These are phyloP conservation scores for Rousettus madagascariensis DNA, from an alignment of 2,797 vertebrate genomes.

Conservation along the genomic window DNA sequence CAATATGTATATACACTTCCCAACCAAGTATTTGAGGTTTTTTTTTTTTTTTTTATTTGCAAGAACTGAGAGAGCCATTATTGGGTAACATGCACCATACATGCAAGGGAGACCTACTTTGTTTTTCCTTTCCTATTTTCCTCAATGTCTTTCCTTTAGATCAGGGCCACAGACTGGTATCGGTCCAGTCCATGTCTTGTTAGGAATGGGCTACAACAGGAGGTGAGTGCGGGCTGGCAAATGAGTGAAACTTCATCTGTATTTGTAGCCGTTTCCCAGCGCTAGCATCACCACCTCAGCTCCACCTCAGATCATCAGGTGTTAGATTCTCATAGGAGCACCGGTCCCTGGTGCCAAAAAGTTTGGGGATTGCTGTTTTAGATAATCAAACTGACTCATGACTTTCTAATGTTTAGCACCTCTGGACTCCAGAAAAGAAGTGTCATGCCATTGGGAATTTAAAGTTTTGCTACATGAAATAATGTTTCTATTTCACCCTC, in stretches of 20 bases:
- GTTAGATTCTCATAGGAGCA: too few relatives aligned
- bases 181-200: too few relatives aligned
- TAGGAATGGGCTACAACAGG: too few relatives aligned
- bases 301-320: too few relatives aligned
- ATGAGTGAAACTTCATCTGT: too few relatives aligned
- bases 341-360: too few relatives aligned
- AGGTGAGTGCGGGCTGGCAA: too few relatives aligned
- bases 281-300: too few relatives aligned
- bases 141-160: background rate
- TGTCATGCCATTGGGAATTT: background rate
- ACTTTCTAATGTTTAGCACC: background rate
- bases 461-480: background rate
- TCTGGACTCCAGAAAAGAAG: background rate
- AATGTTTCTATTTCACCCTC: background rate
- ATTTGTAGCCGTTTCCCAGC: too few relatives aligned
- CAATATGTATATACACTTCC: rapidly evolving
- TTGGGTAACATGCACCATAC: background rate
- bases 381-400: background rate
- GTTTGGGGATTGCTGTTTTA: background rate
- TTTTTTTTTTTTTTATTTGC: background rate
- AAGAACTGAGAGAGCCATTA: background rate
- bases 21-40: background rate
- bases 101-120: background rate
- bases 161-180: too few relatives aligned
- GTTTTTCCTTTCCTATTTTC: background rate